Percentiles rank a stretch among this genome's conserved stretches.
These are phyloP conservation scores for Drosophila lutescens DNA, from an alignment of 2,888 invertebrate genomes.

Conservation along the genomic window DNA sequence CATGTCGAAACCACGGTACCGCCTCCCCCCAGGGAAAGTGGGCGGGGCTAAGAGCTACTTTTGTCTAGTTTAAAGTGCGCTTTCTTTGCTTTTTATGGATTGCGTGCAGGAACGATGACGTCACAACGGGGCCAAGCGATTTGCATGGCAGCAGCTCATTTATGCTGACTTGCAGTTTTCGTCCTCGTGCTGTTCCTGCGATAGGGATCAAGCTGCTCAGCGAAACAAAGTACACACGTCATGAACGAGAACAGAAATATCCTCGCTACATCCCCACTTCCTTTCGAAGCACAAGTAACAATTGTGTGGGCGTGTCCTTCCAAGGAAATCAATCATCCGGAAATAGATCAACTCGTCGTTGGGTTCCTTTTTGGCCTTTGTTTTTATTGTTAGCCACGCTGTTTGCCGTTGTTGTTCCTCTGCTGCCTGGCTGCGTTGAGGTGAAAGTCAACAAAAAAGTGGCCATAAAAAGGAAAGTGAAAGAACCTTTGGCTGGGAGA, in stretches of 20 bases:
- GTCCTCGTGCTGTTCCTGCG: not conserved
- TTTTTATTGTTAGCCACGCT: constrained; percentile 32
- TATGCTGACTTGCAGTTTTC: constrained; percentile 65
- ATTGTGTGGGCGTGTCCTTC: constrained; percentile 46
- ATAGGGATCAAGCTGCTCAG: constrained; percentile 49
- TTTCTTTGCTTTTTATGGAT: constrained; percentile 44
- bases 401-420: not conserved
- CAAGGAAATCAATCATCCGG: constrained; percentile 76
- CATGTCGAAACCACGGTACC: constrained; percentile 38
- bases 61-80: constrained; percentile 39
- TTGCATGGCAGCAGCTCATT: constrained; percentile 71
- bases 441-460: constrained; percentile 11
- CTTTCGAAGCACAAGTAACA: constrained; percentile 27
- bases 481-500: not conserved
- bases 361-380: constrained; percentile 33
- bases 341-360: constrained; percentile 69
- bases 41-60: constrained; percentile 14
- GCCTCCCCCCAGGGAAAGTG: not conserved
- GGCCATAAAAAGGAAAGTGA: constrained; percentile 7
- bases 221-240: constrained; percentile 63
- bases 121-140: constrained; percentile 50
- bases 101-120: constrained; percentile 60
- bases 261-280: constrained; percentile 26
- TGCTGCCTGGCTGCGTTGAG: constrained; percentile 3
- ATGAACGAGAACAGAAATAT: constrained; percentile 39